phyloP scores from a whole-genome alignment of 2,797 vertebrate species.

The Distichodus sexfasciatus region DNA sequence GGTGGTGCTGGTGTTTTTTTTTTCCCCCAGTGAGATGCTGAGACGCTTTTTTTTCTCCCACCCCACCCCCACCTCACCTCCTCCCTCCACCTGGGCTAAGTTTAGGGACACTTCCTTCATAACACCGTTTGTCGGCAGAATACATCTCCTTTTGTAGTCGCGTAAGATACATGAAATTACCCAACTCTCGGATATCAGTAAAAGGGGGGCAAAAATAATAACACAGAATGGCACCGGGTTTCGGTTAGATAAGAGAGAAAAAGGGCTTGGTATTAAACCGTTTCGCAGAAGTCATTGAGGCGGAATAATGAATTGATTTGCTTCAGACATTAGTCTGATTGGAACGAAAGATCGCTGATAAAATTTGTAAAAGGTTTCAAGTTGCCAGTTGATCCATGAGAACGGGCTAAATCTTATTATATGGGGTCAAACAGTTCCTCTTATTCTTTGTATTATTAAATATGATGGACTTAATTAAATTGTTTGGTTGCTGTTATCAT shows the following conservation, averaged over 20 bases:
- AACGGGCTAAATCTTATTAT: constrained; percentile 41
- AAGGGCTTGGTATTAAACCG: constrained; percentile 22
- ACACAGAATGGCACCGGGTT: constrained; percentile 30
- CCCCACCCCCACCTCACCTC: too few relatives aligned
- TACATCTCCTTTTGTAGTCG: constrained; percentile 39
- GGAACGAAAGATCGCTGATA: constrained; percentile 2
- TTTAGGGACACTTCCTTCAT: constrained; percentile 51
- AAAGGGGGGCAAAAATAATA: constrained; percentile 32
- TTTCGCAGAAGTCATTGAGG: constrained; percentile 15
- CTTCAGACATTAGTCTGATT: constrained; percentile 2
- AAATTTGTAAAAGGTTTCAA: constrained; percentile 2
- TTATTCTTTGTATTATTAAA: constrained; percentile 46
- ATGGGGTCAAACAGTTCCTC: too few relatives aligned
- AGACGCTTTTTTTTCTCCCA: constrained; percentile 38
- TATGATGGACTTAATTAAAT: constrained; percentile 40
- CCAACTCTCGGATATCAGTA: constrained; percentile 43
- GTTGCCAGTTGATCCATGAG: constrained; percentile 50
- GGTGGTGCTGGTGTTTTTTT: constrained; percentile 26
- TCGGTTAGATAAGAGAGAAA: constrained; percentile 38
- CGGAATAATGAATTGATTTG: constrained; percentile 10
- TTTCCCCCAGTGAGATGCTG: constrained; percentile 12
- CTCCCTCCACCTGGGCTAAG: not conserved
- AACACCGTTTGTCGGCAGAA: constrained; percentile 40
- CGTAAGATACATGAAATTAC: constrained; percentile 43
- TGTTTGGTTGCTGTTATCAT: constrained; percentile 40